Base-by-base conservation (phyloP, 23 tunicate genomes). In the Corella eumyota region DNA sequence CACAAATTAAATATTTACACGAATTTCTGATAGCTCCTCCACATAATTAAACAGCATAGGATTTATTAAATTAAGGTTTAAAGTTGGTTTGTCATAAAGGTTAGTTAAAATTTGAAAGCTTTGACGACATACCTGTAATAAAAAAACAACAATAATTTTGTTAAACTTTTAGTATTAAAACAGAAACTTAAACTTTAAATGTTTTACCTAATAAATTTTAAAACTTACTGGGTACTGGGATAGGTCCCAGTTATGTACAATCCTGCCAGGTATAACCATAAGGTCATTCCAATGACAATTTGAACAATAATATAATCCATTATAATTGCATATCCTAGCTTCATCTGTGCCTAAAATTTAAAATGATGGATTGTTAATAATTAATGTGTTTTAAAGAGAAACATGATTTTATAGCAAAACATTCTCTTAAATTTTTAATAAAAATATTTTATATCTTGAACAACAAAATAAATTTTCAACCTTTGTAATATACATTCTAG, bases 281-380 rank as follows among this genome's bases (percentile, higher is more conserved):
- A 36, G 29, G 35, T 88, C 88, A 44, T 88, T 71, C 96, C 96
- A 88, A 57, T 88, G 96, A 50, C 96, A 88, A 48, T 72, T 66
- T 9, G 90, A 55, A 46, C 96, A 88, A 45, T 71, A 88, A 57
- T 88, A 88, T 24, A 34, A 62, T 25, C 96, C 96, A n/a, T 64
- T 72, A 76, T 88, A 88, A 46, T 88, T 81, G 45, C 96, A 88
- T 34, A 88, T 34, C 21, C 72, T 40, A 1, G 76, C 96, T 35
- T 62, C 77, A 20, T 88, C 73, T 17, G 60, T 30, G 47, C 79
- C 84, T 54, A 47, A 7, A 11, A 21, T 24, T 33, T 9, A 25
- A 25, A 7, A 49, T 24, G 6, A 66, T 49, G n/a, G n/a, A n/a
- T n/a, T n/a, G n/a, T n/a, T n/a, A n/a, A 53, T n/a, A 24, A 25